A percentile compares a stretch with the other conserved stretches of the same genome.
Conservation (phyloP, 2,888 invertebrate species). For the Brachyptera putata region DNA sequence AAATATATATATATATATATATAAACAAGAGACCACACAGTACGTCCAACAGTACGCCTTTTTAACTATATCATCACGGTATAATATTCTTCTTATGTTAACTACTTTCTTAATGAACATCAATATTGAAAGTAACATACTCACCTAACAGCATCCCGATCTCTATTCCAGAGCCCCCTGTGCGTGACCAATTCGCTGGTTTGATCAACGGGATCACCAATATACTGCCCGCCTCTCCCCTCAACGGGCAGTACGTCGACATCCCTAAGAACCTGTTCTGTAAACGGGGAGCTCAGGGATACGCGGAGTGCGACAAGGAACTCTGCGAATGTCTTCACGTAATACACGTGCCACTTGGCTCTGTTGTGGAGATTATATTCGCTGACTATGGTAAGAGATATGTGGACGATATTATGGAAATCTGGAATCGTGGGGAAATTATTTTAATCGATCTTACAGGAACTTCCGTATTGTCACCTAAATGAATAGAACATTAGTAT, state of each 20-base stretch:
- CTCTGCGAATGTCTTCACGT: conserved; percentile 32
- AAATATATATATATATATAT: no score
- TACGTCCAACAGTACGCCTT: no score
- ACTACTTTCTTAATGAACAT: no score
- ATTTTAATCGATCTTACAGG: no score
- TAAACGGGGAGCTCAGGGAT: not conserved
- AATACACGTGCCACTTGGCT: conserved; percentile 26
- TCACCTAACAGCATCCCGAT: not conserved
- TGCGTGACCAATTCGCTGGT: conserved; percentile 12
- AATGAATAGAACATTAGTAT: no score
- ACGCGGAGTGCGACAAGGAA: conserved; percentile 27
- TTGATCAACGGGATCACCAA: conserved; percentile 32
- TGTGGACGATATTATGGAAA: no score
- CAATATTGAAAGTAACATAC: no score
- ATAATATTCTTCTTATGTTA: no score
- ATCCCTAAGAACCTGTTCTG: conserved; percentile 27
- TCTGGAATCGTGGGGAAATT: no score
- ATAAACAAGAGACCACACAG: no score
- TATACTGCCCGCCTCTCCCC: conserved; percentile 29
- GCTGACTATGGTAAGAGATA: conserved; percentile 25
- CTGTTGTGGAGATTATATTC: conserved; percentile 32
- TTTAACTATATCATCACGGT: no score
- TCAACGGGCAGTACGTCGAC: conserved; percentile 29
- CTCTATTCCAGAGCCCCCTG: conserved; percentile 23
- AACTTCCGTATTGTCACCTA: no score